phyloP scores from a whole-genome alignment of 1,140 invertebrate species.

The Ctenoplectra terminalis region DNA sequence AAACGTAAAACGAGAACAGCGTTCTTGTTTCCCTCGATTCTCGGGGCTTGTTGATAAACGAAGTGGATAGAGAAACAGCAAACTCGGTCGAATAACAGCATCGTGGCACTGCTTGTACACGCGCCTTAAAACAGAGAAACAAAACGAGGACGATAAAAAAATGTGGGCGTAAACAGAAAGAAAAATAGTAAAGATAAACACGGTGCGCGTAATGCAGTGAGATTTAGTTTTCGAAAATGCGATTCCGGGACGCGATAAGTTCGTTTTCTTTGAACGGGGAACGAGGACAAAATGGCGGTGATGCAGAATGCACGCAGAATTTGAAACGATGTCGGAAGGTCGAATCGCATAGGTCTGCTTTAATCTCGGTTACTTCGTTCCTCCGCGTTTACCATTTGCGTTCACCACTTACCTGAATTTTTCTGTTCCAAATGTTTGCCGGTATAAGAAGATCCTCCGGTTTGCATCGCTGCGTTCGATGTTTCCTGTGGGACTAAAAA shows the following conservation, averaged over 20 bases:
- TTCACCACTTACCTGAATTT: neutral
- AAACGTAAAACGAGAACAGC: neutral
- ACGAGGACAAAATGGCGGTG: neutral
- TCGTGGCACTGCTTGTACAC: neutral
- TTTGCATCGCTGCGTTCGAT: neutral
- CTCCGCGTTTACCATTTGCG: neutral
- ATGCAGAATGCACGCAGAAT: neutral
- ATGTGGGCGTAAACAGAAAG: neutral
- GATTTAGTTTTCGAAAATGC: constrained; percentile 6
- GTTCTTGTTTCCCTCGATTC: neutral
- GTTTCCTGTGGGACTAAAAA: neutral
- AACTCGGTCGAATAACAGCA: neutral
- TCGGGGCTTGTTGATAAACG: neutral
- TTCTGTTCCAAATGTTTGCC: neutral
- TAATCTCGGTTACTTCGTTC: neutral
- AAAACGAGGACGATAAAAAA: neutral
- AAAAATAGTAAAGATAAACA: constrained; percentile 16
- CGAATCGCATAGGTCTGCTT: neutral
- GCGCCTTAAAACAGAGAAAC: neutral
- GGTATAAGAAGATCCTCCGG: neutral
- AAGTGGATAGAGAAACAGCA: neutral
- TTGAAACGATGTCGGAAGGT: neutral
- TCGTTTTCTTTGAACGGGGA: neutral
- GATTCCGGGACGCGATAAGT: neutral
- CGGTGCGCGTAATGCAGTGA: neutral